These are phyloP conservation scores for Teleogryllus occipitalis DNA, from an alignment of 1,140 invertebrate genomes.

Conservation along the genomic window DNA sequence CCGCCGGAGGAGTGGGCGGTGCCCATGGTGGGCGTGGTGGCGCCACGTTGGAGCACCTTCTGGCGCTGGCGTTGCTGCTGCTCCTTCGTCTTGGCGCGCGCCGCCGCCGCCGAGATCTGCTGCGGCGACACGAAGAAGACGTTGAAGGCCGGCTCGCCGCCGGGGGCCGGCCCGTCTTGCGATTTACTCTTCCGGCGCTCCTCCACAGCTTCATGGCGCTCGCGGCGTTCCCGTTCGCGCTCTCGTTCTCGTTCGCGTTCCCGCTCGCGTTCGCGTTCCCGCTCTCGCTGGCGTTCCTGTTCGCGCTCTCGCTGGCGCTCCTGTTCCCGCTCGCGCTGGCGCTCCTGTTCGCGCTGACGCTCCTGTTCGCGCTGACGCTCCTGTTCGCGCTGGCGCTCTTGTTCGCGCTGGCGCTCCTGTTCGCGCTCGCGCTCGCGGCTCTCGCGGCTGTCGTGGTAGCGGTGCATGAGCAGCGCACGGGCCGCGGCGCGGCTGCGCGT, in stretches of 20 bases:
- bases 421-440: neutral
- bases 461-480: conserved; percentile 39
- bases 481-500: conserved; percentile 42
- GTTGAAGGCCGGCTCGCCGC: conserved; percentile 30
- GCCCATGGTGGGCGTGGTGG: conserved; percentile 35
- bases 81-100: conserved; percentile 29
- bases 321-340: conserved; percentile 22
- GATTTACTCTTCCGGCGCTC: conserved; percentile 10
- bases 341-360: conserved; percentile 27
- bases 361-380: no score
- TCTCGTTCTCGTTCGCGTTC: no score
- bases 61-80: conserved; percentile 31
- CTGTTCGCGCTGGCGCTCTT: conserved; percentile 21
- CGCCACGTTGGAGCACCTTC: conserved; percentile 39
- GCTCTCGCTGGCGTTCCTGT: no score
- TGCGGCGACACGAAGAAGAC: conserved; percentile 39
- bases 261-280: no score
- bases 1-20: conserved; percentile 29
- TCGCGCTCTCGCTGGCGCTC: no score
- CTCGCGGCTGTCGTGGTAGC: conserved; percentile 33
- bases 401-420: conserved; percentile 27
- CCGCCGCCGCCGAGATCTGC: neutral
- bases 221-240: neutral
- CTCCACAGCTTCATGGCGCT: neutral
- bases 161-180: conserved; percentile 7